Evolutionary conservation across 2,113 vertebrate genomes (phyloP).

Genomic region (Rhombomys opimus): DNA sequence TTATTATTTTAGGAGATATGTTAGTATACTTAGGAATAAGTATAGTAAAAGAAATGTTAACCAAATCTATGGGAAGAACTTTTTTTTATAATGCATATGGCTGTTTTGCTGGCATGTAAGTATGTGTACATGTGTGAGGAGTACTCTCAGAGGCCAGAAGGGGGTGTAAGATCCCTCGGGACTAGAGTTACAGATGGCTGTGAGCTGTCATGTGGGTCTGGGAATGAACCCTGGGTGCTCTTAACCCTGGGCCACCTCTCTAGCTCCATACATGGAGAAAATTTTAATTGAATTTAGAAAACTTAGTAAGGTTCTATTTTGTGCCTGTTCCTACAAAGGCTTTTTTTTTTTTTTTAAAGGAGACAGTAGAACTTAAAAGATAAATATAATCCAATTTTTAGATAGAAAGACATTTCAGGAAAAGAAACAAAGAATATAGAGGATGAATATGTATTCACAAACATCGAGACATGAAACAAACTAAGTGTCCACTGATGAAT

Average conservation of each 20-base stretch:
- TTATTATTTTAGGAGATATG: conserved; percentile 7
- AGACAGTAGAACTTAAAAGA: neutral
- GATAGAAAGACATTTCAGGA: conserved; percentile 21
- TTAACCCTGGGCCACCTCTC: neutral
- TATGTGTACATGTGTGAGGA: neutral
- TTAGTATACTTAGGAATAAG: neutral
- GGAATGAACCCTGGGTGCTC: neutral
- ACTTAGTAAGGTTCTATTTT: neutral
- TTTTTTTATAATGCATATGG: neutral
- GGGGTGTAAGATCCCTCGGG: neutral
- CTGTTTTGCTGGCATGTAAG: neutral
- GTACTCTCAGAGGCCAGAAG: neutral
- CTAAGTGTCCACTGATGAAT: no score
- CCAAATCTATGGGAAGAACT: neutral
- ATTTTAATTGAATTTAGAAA: conserved; percentile 36
- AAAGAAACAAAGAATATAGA: neutral
- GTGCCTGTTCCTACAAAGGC: neutral
- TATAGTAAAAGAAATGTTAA: conserved; percentile 15
- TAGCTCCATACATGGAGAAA: neutral
- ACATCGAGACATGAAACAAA: neutral
- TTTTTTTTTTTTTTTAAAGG: neutral
- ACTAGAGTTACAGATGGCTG: neutral
- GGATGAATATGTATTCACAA: neutral
- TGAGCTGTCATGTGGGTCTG: neutral
- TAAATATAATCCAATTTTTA: conserved; percentile 11